Conservation (phyloP, 2,888 invertebrate species). For the Escarpia spicata region DNA sequence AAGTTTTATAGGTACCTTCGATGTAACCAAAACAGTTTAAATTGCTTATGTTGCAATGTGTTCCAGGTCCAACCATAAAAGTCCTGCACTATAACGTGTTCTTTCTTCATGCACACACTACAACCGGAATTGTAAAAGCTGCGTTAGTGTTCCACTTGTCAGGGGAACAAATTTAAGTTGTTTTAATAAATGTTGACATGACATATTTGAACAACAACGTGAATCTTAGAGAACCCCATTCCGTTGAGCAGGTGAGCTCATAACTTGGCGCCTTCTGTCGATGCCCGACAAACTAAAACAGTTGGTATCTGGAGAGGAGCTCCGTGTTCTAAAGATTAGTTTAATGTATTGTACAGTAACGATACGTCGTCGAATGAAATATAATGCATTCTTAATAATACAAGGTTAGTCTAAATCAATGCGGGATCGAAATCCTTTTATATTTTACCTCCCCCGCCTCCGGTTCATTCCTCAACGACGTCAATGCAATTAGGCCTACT, state of each 20-base stretch:
- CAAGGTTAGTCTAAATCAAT: too few species aligned
- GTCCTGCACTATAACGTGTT: neutral
- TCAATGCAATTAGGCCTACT: too few species aligned
- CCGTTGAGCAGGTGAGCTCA: neutral
- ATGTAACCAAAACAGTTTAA: too few species aligned
- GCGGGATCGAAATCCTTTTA: too few species aligned
- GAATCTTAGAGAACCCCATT: neutral
- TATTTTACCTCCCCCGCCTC: too few species aligned
- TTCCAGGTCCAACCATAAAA: too few species aligned
- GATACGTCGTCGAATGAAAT: neutral
- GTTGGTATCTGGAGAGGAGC: neutral
- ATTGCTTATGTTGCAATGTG: too few species aligned
- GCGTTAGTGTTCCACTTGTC: neutral
- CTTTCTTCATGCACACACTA: neutral
- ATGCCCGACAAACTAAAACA: neutral
- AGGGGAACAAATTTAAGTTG: neutral
- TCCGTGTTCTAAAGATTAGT: neutral
- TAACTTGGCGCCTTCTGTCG: neutral
- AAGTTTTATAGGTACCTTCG: too few species aligned
- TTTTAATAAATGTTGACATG: neutral
- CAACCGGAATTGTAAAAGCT: neutral
- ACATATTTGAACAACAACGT: neutral
- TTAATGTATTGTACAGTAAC: neutral
- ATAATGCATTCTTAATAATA: too few species aligned
- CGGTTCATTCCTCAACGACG: too few species aligned